phyloP scores from a whole-genome alignment of 2,888 invertebrate genomes.

The Drosophila maculinotata region DNA sequence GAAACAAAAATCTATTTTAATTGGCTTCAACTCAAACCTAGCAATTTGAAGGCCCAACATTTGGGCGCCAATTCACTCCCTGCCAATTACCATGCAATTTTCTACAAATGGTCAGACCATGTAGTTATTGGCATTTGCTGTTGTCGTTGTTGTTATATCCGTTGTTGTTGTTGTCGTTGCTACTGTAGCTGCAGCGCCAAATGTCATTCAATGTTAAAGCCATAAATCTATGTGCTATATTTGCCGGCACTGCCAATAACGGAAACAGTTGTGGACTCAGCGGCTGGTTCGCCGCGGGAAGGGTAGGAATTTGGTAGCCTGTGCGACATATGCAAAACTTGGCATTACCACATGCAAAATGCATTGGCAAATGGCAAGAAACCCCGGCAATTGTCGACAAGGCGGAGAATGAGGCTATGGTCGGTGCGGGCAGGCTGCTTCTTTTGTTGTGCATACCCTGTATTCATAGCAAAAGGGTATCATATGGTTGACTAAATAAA shows the following conservation, averaged over 20 bases:
- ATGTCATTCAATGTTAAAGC: conserved; percentile 68
- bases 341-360: conserved; percentile 54
- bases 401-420: conserved; percentile 11
- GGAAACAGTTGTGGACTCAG: conserved; percentile 3
- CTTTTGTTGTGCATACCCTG: conserved; percentile 18
- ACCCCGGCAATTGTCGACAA: conserved; percentile 27
- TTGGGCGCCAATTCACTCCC: conserved; percentile 20
- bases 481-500: background rate
- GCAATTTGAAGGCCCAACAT: conserved; percentile 46
- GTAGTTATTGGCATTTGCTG: conserved; percentile 23
- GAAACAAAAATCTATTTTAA: conserved; percentile 56
- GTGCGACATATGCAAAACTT: conserved; percentile 56
- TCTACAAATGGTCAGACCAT: conserved; percentile 45
- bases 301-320: conserved; percentile 10
- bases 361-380: conserved; percentile 36
- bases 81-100: conserved; percentile 61
- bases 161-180: conserved; percentile 16
- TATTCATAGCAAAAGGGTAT: background rate
- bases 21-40: conserved; percentile 58
- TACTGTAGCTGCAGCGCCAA: conserved; percentile 43
- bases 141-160: conserved; percentile 5
- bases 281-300: no score
- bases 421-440: background rate
- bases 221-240: conserved; percentile 69
- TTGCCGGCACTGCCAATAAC: conserved; percentile 57